Evolutionary conservation across 92 coral and sea anemone species (phyloP).

Genomic region (Desmophyllum pertusum): DNA sequence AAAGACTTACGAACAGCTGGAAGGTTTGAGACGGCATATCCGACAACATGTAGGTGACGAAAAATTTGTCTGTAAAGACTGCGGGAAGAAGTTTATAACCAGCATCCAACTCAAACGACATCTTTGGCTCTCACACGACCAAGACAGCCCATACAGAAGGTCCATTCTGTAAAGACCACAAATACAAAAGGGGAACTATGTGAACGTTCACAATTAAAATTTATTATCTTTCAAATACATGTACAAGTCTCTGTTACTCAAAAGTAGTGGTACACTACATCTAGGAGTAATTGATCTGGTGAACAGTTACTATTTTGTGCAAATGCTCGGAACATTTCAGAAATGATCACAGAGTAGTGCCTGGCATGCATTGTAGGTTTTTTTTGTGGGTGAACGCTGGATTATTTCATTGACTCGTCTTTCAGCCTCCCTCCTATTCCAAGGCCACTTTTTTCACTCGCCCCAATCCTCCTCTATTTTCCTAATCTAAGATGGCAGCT

Average conservation of each 20-base stretch:
- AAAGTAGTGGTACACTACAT: background rate
- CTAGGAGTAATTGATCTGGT: background rate
- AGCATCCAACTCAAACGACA: slow-evolving; percentile 87
- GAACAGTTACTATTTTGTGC: background rate
- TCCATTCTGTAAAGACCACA: slow-evolving; percentile 56
- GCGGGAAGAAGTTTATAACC: slow-evolving; percentile 84
- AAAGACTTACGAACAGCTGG: slow-evolving; percentile 86
- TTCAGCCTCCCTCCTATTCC: too few species aligned
- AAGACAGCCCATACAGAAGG: slow-evolving; percentile 85
- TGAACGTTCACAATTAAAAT: background rate
- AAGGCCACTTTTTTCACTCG: too few species aligned
- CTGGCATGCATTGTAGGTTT: too few species aligned
- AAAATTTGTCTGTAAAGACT: slow-evolving; percentile 83
- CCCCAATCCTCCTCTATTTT: too few species aligned
- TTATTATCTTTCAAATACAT: background rate
- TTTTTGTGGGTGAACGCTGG: too few species aligned
- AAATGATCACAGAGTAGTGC: background rate
- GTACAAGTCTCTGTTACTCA: background rate
- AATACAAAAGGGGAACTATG: background rate
- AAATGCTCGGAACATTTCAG: background rate
- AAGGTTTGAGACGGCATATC: slow-evolving; percentile 83
- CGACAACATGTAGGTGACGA: slow-evolving; percentile 89
- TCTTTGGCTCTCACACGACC: slow-evolving; percentile 87
- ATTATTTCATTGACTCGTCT: too few species aligned
- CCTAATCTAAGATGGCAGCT: too few species aligned